Percentiles rank a stretch among this genome's conserved stretches.
Conservation (phyloP, 2,797 vertebrate species). For the Falco columbarius region DNA sequence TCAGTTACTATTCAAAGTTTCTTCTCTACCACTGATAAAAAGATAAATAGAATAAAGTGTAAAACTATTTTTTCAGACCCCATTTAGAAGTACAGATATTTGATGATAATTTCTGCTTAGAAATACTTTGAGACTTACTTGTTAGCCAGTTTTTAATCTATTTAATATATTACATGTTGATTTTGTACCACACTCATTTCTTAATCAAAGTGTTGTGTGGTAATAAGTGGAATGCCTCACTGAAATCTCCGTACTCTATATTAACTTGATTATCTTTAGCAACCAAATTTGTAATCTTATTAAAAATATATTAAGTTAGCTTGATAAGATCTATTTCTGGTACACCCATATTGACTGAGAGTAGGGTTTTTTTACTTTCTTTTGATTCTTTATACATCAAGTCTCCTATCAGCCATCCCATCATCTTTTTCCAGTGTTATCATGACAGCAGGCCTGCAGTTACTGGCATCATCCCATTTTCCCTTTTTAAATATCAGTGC, state of each 20-base stretch:
- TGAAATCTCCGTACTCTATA: constrained; percentile 30
- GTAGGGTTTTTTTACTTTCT: neutral
- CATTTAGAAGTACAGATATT: neutral
- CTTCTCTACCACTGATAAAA: neutral
- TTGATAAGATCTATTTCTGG: constrained; percentile 56
- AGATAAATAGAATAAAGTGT: neutral
- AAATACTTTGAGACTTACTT: neutral
- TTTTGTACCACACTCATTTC: constrained; percentile 7
- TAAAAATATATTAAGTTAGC: constrained; percentile 62
- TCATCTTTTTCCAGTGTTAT: constrained; percentile 12
- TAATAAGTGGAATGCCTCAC: constrained; percentile 21
- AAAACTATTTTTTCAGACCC: neutral
- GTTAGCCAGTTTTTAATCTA: constrained; percentile 1
- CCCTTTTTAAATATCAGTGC: neutral
- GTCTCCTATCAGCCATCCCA: constrained; percentile 30
- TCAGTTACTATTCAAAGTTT: neutral
- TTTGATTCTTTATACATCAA: constrained; percentile 29
- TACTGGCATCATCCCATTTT: neutral
- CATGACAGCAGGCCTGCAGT: neutral
- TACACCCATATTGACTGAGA: constrained; percentile 25
- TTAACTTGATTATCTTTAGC: constrained; percentile 49
- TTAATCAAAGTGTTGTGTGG: constrained; percentile 38
- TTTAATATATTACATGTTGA: constrained; percentile 33
- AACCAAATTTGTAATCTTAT: constrained; percentile 56
- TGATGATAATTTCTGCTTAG: neutral